Conservation (phyloP, 2,113 vertebrate genomes). For the Stigmatopora nigra region DNA sequence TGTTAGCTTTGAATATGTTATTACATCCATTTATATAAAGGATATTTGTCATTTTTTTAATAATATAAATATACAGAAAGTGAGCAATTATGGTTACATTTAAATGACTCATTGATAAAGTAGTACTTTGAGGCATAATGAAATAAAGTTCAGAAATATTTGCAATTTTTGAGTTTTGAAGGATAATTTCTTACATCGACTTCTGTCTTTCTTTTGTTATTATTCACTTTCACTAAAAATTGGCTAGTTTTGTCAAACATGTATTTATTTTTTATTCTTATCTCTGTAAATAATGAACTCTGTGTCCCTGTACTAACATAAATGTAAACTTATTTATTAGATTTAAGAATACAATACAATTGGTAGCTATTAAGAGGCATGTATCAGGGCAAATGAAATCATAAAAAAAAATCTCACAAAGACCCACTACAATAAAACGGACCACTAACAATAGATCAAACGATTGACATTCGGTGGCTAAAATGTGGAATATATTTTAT, state of each 20-base stretch:
- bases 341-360: too few species aligned
- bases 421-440: not conserved
- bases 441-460: slow-evolving; percentile 20
- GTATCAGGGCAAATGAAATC: not conserved
- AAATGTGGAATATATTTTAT: slow-evolving; percentile 37
- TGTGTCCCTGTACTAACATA: not conserved
- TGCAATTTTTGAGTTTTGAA: not conserved
- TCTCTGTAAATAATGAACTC: not conserved
- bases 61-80: too few species aligned
- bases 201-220: not conserved
- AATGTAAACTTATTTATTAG: not conserved
- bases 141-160: too few species aligned
- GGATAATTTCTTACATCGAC: not conserved
- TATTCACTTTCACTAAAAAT: too few species aligned
- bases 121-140: too few species aligned
- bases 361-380: not conserved
- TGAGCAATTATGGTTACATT: too few species aligned
- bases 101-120: too few species aligned
- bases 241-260: too few species aligned
- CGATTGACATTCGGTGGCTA: slow-evolving; percentile 21
- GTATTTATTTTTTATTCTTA: not conserved
- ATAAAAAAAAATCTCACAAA: not conserved
- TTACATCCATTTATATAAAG: too few species aligned
- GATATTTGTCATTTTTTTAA: too few species aligned
- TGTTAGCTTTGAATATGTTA: too few species aligned